Conservation (phyloP, 2,113 vertebrate genomes). For the Ameiurus melas region DNA sequence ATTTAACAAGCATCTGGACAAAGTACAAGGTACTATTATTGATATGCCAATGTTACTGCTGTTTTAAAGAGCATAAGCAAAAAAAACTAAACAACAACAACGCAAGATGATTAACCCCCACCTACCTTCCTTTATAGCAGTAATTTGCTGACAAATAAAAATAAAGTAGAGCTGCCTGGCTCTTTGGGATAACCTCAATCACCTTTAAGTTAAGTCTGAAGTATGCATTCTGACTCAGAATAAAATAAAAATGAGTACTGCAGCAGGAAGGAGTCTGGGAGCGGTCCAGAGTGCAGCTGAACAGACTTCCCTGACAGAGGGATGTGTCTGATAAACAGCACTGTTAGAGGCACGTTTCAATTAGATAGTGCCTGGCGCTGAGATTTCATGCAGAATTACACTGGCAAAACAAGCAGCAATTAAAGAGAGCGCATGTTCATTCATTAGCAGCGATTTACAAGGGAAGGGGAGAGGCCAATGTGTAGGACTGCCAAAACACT, state of each 20-base stretch:
- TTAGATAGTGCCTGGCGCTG: constrained; percentile 37
- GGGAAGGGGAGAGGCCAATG: constrained; percentile 49
- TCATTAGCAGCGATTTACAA: constrained; percentile 48
- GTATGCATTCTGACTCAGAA: background rate
- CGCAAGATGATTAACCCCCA: constrained; percentile 10
- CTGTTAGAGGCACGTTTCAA: constrained; percentile 44
- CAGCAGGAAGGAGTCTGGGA: constrained; percentile 29
- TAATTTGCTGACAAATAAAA: constrained; percentile 21
- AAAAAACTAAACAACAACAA: background rate
- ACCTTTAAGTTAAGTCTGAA: background rate
- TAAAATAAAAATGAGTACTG: background rate
- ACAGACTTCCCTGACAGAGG: constrained; percentile 15
- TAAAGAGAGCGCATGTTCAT: constrained; percentile 52
- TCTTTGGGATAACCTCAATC: background rate
- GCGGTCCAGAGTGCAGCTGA: constrained; percentile 30
- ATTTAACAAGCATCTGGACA: constrained; percentile 22
- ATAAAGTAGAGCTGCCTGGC: background rate
- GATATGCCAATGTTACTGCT: constrained; percentile 5
- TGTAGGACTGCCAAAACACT: constrained; percentile 50
- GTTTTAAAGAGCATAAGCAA: no score
- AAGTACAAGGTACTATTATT: constrained; percentile 22
- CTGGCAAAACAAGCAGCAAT: constrained; percentile 47
- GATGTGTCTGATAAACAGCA: constrained; percentile 51
- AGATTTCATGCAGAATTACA: constrained; percentile 58
- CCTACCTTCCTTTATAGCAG: constrained; percentile 17